A percentile compares a stretch with the other conserved stretches of the same genome.
Evolutionary conservation across 2,113 vertebrate species (phyloP).

Genomic region (Microcebus tavaratra): DNA sequence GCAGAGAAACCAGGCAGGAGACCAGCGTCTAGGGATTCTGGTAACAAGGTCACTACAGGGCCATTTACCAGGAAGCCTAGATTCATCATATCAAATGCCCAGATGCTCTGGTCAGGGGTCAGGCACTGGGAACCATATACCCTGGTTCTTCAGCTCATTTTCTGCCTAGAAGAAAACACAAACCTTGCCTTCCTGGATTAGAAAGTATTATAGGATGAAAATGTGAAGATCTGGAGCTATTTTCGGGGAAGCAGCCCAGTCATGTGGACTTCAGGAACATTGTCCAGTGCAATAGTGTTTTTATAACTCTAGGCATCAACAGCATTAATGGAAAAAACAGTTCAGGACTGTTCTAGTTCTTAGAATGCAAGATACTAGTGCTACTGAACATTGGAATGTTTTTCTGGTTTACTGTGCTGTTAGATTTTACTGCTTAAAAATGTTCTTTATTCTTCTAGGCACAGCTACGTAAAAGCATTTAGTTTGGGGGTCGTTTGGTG

Average conservation of each 20-base stretch:
- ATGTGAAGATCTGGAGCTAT: neutral
- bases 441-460: neutral
- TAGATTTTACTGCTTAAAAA: neutral
- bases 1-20: constrained; percentile 22
- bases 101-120: neutral
- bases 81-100: neutral
- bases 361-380: neutral
- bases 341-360: neutral
- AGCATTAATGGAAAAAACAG: neutral
- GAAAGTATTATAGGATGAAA: neutral
- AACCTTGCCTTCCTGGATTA: neutral
- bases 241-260: neutral
- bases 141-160: neutral
- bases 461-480: neutral
- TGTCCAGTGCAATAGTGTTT: neutral
- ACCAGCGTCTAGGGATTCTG: neutral
- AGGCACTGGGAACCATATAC: neutral
- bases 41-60: neutral
- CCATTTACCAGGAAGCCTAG: constrained; percentile 9
- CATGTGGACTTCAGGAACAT: neutral
- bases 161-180: neutral
- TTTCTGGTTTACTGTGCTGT: neutral
- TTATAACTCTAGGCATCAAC: neutral
- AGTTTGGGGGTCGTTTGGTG: neutral
- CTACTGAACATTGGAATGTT: neutral